These are phyloP conservation scores for Drosophila repleta DNA, from an alignment of 1,140 invertebrate species.

Conservation along the genomic window DNA sequence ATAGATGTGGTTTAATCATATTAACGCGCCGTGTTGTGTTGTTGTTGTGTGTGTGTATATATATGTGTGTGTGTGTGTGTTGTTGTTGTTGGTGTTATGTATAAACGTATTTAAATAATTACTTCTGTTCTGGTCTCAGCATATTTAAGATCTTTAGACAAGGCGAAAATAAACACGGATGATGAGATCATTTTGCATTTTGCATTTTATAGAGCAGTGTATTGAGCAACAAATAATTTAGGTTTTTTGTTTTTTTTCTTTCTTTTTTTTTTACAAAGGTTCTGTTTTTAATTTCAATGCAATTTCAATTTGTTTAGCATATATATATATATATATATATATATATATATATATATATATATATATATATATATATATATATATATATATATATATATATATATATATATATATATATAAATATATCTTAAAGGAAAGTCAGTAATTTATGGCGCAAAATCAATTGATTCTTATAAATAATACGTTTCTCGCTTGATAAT, in stretches of 20 bases:
- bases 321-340: neutral
- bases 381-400: neutral
- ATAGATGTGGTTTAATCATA: slow-evolving; percentile 64
- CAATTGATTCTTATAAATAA: slow-evolving; percentile 41
- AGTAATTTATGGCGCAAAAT: slow-evolving; percentile 70
- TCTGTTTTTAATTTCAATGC: slow-evolving; percentile 20
- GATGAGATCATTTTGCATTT: slow-evolving; percentile 84
- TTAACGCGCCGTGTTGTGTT: slow-evolving; percentile 67
- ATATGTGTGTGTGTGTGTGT: neutral
- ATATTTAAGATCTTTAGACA: slow-evolving; percentile 62
- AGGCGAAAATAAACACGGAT: slow-evolving; percentile 84
- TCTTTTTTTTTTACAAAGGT: slow-evolving; percentile 44
- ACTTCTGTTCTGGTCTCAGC: slow-evolving; percentile 53
- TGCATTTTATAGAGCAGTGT: slow-evolving; percentile 66
- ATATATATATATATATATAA: slow-evolving; percentile 4
- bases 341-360: no score
- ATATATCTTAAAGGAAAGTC: slow-evolving; percentile 49
- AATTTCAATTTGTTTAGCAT: slow-evolving; percentile 25
- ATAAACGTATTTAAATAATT: slow-evolving; percentile 33
- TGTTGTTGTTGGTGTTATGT: slow-evolving; percentile 13
- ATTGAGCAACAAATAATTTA: slow-evolving; percentile 61
- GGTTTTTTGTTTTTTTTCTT: no score
- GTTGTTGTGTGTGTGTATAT: slow-evolving; percentile 24
- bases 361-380: neutral
- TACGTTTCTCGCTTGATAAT: slow-evolving; percentile 8